phyloP scores from a whole-genome alignment of 2,888 invertebrate genomes.

The Phoenoteleia sp. region DNA sequence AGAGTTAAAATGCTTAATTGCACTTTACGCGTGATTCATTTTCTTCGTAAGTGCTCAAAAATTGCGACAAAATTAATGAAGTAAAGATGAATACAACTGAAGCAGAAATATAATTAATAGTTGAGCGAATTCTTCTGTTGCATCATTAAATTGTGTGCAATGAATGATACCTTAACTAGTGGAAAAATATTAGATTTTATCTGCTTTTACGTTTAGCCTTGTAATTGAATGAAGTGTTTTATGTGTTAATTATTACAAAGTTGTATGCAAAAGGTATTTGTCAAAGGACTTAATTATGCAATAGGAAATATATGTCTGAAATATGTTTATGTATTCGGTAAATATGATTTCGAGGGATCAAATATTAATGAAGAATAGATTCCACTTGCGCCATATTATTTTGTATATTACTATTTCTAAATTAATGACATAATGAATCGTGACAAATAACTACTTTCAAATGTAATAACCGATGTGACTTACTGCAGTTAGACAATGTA shows the following conservation, averaged over 20 bases:
- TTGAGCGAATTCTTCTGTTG: constrained; percentile 4
- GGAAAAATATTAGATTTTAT: constrained; percentile 42
- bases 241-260: constrained; percentile 32
- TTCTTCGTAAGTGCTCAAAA: too few species aligned
- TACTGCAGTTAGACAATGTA: not conserved
- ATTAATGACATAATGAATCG: constrained; percentile 19
- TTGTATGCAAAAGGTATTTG: constrained; percentile 24
- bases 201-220: constrained; percentile 17
- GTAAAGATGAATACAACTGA: too few species aligned
- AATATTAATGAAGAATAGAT: constrained; percentile 3
- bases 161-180: constrained; percentile 3
- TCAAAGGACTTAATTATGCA: constrained; percentile 36
- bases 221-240: constrained; percentile 36
- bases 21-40: too few species aligned
- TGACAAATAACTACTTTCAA: not conserved
- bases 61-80: too few species aligned
- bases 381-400: not conserved
- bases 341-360: constrained; percentile 26
- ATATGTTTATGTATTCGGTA: constrained; percentile 1
- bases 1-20: too few species aligned
- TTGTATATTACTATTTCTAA: not conserved
- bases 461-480: not conserved
- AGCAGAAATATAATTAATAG: not conserved
- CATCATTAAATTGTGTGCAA: constrained; percentile 13
- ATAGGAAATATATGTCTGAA: constrained; percentile 2